phyloP scores from a whole-genome alignment of 2,113 vertebrate species.

The Gallinago undulata region DNA sequence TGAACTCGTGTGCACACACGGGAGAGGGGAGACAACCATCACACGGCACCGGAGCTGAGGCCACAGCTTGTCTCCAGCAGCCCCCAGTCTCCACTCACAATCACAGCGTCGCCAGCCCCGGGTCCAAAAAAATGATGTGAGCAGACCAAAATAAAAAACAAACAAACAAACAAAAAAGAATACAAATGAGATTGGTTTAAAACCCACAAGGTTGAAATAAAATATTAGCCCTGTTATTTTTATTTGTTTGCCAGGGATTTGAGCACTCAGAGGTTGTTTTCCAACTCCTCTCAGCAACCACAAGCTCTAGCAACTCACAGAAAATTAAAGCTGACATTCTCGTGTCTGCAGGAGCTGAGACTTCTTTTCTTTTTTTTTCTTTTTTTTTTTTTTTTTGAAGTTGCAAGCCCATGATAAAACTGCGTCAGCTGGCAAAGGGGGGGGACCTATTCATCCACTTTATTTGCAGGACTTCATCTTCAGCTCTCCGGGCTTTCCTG shows the following conservation, averaged over 20 bases:
- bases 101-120: rapidly evolving
- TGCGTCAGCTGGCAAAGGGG: neutral
- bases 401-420: neutral
- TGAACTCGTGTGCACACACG: neutral
- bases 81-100: neutral
- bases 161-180: neutral
- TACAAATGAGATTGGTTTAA: neutral
- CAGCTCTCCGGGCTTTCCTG: neutral
- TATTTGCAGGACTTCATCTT: neutral
- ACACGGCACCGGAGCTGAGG: neutral
- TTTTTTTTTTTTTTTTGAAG: neutral
- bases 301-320: neutral
- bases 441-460: neutral
- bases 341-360: neutral
- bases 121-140: neutral
- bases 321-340: neutral
- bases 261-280: neutral
- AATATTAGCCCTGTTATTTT: neutral
- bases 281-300: neutral
- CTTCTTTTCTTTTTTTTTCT: too few species aligned
- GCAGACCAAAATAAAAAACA: neutral
- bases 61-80: neutral
- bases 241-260: neutral
- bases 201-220: neutral
- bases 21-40: neutral